Evolutionary conservation across 1,140 invertebrate genomes (phyloP).

Genomic region (Drosophila nigromelanica): DNA sequence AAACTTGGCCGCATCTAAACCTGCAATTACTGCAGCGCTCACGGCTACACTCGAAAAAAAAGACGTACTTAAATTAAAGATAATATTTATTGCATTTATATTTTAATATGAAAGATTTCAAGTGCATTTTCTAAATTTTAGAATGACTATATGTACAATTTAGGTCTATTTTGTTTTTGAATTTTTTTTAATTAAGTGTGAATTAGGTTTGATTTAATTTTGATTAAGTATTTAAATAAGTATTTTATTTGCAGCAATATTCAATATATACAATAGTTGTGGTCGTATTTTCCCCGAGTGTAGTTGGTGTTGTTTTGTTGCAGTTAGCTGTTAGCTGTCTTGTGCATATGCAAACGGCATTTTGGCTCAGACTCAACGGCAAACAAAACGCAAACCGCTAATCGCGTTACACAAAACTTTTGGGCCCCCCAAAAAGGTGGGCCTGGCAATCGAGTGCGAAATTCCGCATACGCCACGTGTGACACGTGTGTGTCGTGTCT

Average conservation of each 20-base stretch:
- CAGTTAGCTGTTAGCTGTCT: constrained; percentile 23
- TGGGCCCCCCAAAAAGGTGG: constrained; percentile 26
- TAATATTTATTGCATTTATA: too few relatives aligned
- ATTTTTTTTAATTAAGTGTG: too few relatives aligned
- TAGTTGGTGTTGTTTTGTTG: constrained; percentile 19
- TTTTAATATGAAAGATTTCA: too few relatives aligned
- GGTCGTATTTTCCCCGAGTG: background rate
- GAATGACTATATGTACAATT: too few relatives aligned
- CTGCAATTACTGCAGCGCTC: constrained; percentile 68
- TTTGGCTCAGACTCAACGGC: constrained; percentile 57
- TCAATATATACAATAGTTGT: background rate
- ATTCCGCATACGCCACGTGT: constrained; percentile 75
- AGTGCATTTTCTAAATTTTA: too few relatives aligned
- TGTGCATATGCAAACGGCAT: constrained; percentile 40
- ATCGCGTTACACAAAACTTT: constrained; percentile 80
- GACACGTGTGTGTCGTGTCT: constrained; percentile 30
- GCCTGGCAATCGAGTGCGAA: constrained; percentile 75
- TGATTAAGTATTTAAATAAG: too few relatives aligned
- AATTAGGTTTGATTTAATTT: too few relatives aligned
- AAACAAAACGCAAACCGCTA: constrained; percentile 78
- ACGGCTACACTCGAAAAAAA: too few relatives aligned
- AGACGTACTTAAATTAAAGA: too few relatives aligned
- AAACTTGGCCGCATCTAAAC: constrained; percentile 55
- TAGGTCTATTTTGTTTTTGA: too few relatives aligned
- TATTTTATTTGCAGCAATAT: too few relatives aligned